Evolutionary conservation across 2,888 invertebrate genomes (phyloP), one percentile per base, ranked within the genome.

Genomic region (Synanthedon vespiformis): DNA sequence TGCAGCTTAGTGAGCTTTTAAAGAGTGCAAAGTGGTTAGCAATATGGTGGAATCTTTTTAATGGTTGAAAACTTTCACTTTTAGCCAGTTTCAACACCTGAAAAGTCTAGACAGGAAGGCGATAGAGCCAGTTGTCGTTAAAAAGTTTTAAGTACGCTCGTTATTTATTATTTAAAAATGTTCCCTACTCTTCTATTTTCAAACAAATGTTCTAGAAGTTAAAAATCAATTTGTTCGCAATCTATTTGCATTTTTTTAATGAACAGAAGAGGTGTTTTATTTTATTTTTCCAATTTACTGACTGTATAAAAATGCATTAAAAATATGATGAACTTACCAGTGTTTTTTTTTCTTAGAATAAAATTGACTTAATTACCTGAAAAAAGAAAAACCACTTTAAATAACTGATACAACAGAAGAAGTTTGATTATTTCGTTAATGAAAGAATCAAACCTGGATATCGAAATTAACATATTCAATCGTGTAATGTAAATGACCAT

Each of bases 41-140:
- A 49, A 51, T 40, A 48, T 40, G 54, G 56, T 56, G 51, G 52
- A 55, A 44, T 59, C 57, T 61, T 59, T 58, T 64, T 67, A 69
- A 69, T 64, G 59, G 65, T 56, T 51, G 52, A 53, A 65, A 67
- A 62, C 58, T 64, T 61, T 52, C 52, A 16, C 53, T 54, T 54
- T 51, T 51, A 40, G 55, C 41, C 53, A 55, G 52, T 61, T 34
- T 61, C 64, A 69, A 70, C 72, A 78, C 76, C 74, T 77, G 72
- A 60, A 63, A 61, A 65, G 79, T 82, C 81, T 80, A 80, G 82
- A 81, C 77, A 59, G 55, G 57, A 60, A 55, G 57, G 58, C 44
- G 51, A 18, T 47, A 44, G 58, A 55, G 56, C 57, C 55, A 52
- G 55, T 57, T 57, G 56, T 52, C 54, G 51, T 52, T 52, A 40